phyloP scores from a whole-genome alignment of 2,888 invertebrate genomes.

The Drosophila affinis region DNA sequence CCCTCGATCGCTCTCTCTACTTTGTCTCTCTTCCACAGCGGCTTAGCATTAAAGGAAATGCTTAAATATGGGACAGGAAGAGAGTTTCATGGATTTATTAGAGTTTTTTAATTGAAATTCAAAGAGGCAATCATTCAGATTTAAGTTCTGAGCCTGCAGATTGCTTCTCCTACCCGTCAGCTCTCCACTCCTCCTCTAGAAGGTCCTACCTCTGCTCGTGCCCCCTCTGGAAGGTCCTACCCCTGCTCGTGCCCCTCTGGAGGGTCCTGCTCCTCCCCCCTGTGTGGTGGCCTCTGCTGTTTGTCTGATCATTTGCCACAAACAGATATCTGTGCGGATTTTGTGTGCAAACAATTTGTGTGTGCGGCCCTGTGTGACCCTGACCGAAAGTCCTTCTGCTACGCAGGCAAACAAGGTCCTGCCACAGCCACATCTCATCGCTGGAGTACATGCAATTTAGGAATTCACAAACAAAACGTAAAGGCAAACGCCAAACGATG shows the following conservation, averaged over 20 bases:
- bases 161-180: background rate
- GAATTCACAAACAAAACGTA: slow-evolving; percentile 48
- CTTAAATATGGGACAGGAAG: too few relatives aligned
- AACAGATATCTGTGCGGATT: slow-evolving; percentile 33
- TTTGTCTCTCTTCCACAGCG: background rate
- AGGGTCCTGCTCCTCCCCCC: too few relatives aligned
- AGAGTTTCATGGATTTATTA: background rate
- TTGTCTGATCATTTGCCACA: slow-evolving; percentile 32
- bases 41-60: background rate
- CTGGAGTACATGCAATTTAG: slow-evolving; percentile 40
- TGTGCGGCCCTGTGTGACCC: slow-evolving; percentile 27
- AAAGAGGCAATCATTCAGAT: background rate
- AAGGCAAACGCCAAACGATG: slow-evolving; percentile 36
- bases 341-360: slow-evolving; percentile 30
- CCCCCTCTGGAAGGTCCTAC: too few relatives aligned
- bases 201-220: too few relatives aligned
- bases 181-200: background rate
- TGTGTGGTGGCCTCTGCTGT: background rate
- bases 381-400: slow-evolving; percentile 22
- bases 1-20: background rate
- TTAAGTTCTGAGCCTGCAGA: background rate
- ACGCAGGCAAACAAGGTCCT: slow-evolving; percentile 36
- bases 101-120: background rate
- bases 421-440: slow-evolving; percentile 1
- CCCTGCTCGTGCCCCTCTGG: too few relatives aligned